A percentile compares a stretch with the other conserved stretches of the same genome.
Conservation (phyloP, 2,797 vertebrate species). For the Saguinus oedipus region DNA sequence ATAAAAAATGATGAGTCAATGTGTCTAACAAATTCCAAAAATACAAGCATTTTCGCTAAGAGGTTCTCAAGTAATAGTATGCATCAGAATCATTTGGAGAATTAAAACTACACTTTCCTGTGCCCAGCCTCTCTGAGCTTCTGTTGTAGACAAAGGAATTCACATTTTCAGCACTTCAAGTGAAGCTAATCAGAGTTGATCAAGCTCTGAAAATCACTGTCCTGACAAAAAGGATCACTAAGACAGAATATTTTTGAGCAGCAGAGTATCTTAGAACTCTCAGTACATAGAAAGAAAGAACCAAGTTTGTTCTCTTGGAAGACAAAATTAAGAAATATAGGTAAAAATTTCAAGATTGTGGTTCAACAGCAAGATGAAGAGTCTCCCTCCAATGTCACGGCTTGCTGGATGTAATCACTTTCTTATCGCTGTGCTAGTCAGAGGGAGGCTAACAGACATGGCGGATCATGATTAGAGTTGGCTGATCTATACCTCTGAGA, state of each 20-base stretch:
- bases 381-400: neutral
- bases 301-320: neutral
- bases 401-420: neutral
- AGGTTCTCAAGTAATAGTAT: neutral
- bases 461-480: too few species aligned
- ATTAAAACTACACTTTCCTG: neutral
- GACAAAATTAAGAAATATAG: neutral
- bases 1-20: neutral
- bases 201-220: neutral
- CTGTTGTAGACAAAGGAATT: neutral
- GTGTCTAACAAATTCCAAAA: neutral
- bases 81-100: neutral
- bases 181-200: neutral
- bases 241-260: neutral
- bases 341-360: neutral
- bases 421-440: neutral
- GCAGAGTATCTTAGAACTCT: neutral
- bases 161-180: neutral
- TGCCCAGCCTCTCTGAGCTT: neutral
- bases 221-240: neutral
- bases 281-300: neutral
- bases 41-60: neutral
- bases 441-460: neutral
- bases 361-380: neutral
- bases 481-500: neutral